Evolutionary conservation across 2,888 invertebrate genomes (phyloP), one percentile per base, ranked within the genome.

Genomic region (Lucinisca nassula): DNA sequence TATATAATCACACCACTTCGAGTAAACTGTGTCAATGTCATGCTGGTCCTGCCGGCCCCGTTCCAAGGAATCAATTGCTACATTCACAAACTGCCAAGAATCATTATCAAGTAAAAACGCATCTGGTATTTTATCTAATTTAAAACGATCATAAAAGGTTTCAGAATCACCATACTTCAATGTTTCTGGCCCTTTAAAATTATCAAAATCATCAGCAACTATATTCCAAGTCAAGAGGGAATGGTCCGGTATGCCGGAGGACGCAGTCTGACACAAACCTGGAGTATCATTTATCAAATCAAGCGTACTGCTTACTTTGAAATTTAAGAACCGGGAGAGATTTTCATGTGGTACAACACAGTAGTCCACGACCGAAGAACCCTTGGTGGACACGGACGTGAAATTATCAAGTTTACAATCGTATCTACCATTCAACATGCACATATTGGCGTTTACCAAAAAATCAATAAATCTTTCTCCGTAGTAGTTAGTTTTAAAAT

Each of bases 1-100:
- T 35, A 86, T 24, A 37, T 27, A 21, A 10, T 61, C 30, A 51
- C 37, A 74, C 79, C 82, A 82, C 12, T 61, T 17, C 27, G 61
- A 61, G 30, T 61, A 61, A 24, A 61, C 30, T 10, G 6, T 12
- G 30, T 61, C 30, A 27, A 61, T 61, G 61, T 61, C 61, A 4
- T 4, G 6, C 30, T 61, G 61, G 4, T 1, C 6, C 30, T 61
- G 2, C 24, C 61, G 24, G 30, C 61, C 30, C 8, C 27, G 1
- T 27, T 61, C 61, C 30, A 61, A 61, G 8, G 27, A 30, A 27
- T 27, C 6, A 61, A 61, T 61, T 27, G 61, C 30, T 61, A 27
- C 61, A 61, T 61, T 27, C 30, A 61, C 4, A 14, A 4, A 6
- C 67, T 67, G 67, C 35, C 67, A 67, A 1, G 67, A 12, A 67